These are phyloP conservation scores for Galeruca laticollis DNA, from an alignment of 2,888 invertebrate species.

Conservation along the genomic window DNA sequence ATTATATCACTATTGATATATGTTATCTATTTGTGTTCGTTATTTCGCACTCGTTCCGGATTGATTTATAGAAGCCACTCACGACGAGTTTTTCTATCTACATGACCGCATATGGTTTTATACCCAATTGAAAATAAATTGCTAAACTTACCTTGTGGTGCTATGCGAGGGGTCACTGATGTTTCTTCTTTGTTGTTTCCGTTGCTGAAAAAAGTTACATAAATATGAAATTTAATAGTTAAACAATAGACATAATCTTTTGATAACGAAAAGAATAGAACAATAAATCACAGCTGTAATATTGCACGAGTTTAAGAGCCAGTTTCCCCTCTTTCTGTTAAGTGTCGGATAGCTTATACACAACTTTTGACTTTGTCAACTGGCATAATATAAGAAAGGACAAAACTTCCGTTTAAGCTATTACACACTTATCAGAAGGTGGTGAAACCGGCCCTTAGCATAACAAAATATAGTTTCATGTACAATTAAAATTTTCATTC, in stretches of 20 bases:
- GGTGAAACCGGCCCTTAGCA: too few relatives aligned
- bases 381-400: too few relatives aligned
- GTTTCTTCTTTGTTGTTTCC: conserved; percentile 77
- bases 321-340: too few relatives aligned
- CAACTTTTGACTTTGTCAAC: too few relatives aligned
- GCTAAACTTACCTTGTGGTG: conserved; percentile 73
- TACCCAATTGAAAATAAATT: conserved; percentile 32
- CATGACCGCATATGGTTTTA: conserved; percentile 32
- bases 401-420: too few relatives aligned
- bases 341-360: too few relatives aligned
- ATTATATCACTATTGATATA: neutral
- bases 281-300: too few relatives aligned
- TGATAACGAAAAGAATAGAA: too few relatives aligned
- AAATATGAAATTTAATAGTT: neutral
- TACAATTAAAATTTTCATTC: too few relatives aligned
- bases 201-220: conserved; percentile 63
- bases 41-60: conserved; percentile 20
- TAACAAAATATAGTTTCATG: too few relatives aligned
- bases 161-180: conserved; percentile 86
- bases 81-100: conserved; percentile 17
- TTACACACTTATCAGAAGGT: too few relatives aligned
- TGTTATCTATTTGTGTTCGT: neutral
- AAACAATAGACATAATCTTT: neutral
- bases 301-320: too few relatives aligned
- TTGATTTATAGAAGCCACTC: conserved; percentile 39